These are phyloP conservation scores for Lottia gigantea DNA, from an alignment of 2,888 invertebrate species.

Conservation along the genomic window DNA sequence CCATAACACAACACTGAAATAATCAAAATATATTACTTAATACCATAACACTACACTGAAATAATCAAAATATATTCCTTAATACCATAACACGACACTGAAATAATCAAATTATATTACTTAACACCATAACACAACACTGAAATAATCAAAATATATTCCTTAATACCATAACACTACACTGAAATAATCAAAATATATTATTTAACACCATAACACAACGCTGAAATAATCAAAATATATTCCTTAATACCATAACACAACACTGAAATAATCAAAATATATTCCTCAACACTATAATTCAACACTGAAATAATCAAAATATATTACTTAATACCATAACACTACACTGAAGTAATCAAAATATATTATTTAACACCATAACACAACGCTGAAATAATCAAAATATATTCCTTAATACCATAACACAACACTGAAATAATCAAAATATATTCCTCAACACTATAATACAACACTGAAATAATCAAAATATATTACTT, in stretches of 20 bases:
- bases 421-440: neutral
- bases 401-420: slow-evolving; percentile 15
- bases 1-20: slow-evolving; percentile 77
- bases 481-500: slow-evolving; percentile 5
- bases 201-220: slow-evolving; percentile 86
- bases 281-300: slow-evolving; percentile 92
- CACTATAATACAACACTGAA: neutral
- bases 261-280: too few relatives aligned
- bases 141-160: neutral
- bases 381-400: neutral
- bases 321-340: neutral
- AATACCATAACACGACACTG: neutral
- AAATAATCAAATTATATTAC: slow-evolving; percentile 12
- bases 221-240: slow-evolving; percentile 64
- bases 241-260: neutral
- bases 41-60: slow-evolving; percentile 51
- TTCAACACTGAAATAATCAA: slow-evolving; percentile 70
- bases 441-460: neutral
- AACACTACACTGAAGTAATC: slow-evolving; percentile 54
- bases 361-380: too few relatives aligned
- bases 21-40: slow-evolving; percentile 12
- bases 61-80: slow-evolving; percentile 24
- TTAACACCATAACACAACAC: neutral
- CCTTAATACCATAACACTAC: neutral
- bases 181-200: slow-evolving; percentile 1